These are phyloP conservation scores for Euthynnus affinis DNA, from an alignment of 2,797 vertebrate species.

Conservation along the genomic window DNA sequence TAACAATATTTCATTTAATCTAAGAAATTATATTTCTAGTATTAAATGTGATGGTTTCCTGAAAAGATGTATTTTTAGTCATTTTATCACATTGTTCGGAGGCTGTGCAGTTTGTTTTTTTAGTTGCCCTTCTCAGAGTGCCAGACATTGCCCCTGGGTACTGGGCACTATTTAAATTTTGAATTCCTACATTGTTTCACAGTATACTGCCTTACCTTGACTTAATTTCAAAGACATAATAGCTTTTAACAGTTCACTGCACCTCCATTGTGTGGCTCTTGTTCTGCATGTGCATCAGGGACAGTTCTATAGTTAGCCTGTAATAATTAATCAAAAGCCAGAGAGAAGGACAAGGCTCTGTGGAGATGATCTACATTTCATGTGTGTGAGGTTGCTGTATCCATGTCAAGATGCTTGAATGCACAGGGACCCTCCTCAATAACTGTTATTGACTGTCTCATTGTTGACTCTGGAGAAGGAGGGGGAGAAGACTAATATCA, in stretches of 20 bases:
- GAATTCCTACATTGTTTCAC: slow-evolving; percentile 52
- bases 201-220: slow-evolving; percentile 41
- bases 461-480: slow-evolving; percentile 29
- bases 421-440: slow-evolving; percentile 44
- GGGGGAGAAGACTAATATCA: slow-evolving; percentile 20
- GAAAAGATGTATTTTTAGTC: background rate
- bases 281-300: slow-evolving; percentile 72
- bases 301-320: slow-evolving; percentile 60
- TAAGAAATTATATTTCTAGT: background rate
- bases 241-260: slow-evolving; percentile 76
- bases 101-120: slow-evolving; percentile 7
- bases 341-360: slow-evolving; percentile 51
- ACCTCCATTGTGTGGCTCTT: slow-evolving; percentile 71
- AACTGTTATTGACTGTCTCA: slow-evolving; percentile 42
- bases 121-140: slow-evolving; percentile 38
- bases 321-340: slow-evolving; percentile 71
- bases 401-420: slow-evolving; percentile 52
- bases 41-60: background rate
- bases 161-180: slow-evolving; percentile 42
- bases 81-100: slow-evolving; percentile 10
- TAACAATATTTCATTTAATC: background rate
- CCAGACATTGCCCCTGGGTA: slow-evolving; percentile 13
- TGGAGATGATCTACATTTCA: slow-evolving; percentile 60
- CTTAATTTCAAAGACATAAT: slow-evolving; percentile 77
- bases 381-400: slow-evolving; percentile 41